These are phyloP conservation scores for Brachionus rotundiformis DNA, from an alignment of 1,140 invertebrate genomes.

Conservation along the genomic window DNA sequence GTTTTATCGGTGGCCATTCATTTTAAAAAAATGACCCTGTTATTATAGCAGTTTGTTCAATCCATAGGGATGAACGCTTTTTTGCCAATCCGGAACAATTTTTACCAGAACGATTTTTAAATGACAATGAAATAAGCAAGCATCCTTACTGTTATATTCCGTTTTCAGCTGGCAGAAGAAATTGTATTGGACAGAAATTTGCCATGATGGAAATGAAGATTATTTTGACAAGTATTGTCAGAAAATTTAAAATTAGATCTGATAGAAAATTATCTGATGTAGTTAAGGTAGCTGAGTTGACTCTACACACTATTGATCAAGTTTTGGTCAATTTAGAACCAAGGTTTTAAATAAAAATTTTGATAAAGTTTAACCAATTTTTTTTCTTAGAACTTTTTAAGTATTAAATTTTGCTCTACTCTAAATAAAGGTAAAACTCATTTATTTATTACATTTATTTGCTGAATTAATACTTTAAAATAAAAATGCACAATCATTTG, in stretches of 20 bases:
- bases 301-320: slow-evolving; percentile 61
- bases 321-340: not conserved
- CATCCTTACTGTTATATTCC: slow-evolving; percentile 83
- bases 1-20: slow-evolving; percentile 60
- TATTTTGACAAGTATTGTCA: slow-evolving; percentile 79
- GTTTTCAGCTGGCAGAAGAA: slow-evolving; percentile 82
- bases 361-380: not conserved
- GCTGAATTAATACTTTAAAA: no score
- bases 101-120: slow-evolving; percentile 86
- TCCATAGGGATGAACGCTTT: slow-evolving; percentile 74
- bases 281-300: slow-evolving; percentile 60
- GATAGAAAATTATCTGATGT: slow-evolving; percentile 59
- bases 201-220: slow-evolving; percentile 83
- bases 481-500: no score
- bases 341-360: slow-evolving; percentile 15
- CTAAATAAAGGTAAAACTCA: no score
- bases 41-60: slow-evolving; percentile 49
- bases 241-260: slow-evolving; percentile 71
- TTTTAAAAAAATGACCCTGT: not conserved
- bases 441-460: no score
- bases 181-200: slow-evolving; percentile 82
- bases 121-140: slow-evolving; percentile 73
- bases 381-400: no score
- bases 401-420: no score
- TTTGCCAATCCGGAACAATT: slow-evolving; percentile 80